Conservation (phyloP, 2,888 invertebrate genomes). For the Balanococcus diminutus region DNA sequence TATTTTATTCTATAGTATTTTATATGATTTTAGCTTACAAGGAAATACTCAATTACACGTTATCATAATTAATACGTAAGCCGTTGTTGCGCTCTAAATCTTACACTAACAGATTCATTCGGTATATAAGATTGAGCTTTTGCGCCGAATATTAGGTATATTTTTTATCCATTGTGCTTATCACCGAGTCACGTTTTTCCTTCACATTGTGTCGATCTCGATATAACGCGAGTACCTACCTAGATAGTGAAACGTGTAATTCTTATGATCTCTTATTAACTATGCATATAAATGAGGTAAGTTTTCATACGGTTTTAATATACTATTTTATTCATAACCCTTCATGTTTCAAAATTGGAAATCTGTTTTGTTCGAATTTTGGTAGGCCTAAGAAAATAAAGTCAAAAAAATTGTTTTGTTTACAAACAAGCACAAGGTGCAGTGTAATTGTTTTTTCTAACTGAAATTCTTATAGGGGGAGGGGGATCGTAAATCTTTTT, state of each 20-base stretch:
- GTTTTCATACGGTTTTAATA: not conserved
- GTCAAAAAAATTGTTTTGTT: too few species aligned
- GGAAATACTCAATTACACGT: conserved; percentile 21
- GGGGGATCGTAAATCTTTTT: too few species aligned
- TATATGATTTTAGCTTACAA: not conserved
- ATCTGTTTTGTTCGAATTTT: too few species aligned
- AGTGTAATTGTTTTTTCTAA: too few species aligned
- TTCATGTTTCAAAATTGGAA: too few species aligned
- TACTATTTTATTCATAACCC: too few species aligned
- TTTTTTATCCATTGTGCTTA: not conserved
- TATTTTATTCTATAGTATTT: not conserved
- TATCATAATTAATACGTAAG: conserved; percentile 20
- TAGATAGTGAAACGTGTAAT: not conserved
- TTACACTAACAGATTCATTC: not conserved
- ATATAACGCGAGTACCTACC: not conserved
- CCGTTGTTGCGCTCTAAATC: conserved; percentile 2
- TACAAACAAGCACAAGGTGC: too few species aligned
- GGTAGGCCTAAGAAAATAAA: too few species aligned
- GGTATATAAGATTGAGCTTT: not conserved
- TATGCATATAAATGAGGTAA: not conserved
- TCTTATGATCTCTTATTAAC: not conserved
- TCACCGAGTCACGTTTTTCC: not conserved
- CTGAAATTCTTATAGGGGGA: too few species aligned
- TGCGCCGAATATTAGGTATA: not conserved
- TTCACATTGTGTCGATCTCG: not conserved